These are phyloP conservation scores for Aplysina aerophoba DNA, from an alignment of 37 sponge, comb jelly and placozoan species.

Conservation along the genomic window DNA sequence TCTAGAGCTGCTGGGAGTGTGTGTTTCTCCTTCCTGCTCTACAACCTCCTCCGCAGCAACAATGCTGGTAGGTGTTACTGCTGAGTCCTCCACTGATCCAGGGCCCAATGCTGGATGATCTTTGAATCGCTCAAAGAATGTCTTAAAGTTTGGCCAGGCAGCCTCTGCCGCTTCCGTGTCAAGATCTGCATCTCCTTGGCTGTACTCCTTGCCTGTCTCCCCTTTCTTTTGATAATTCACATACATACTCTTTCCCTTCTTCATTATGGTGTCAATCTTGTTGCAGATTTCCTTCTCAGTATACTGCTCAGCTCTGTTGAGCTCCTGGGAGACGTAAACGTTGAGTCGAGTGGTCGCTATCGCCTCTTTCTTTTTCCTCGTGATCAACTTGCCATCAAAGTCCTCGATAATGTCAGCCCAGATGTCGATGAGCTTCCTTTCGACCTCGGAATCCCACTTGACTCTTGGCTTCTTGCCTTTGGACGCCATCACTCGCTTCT, in stretches of 20 bases:
- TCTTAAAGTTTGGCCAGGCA: not conserved
- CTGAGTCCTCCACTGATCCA: not conserved
- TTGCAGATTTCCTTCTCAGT: not conserved
- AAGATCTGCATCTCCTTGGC: not conserved
- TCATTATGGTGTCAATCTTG: not conserved
- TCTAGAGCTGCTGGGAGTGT: not conserved
- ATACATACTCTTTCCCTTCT: slow-evolving; percentile 11
- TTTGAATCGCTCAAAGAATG: not conserved
- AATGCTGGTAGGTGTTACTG: not conserved
- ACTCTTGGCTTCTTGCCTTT: not conserved
- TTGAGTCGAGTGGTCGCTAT: not conserved
- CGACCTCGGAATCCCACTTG: not conserved
- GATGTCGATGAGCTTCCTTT: slow-evolving; percentile 2
- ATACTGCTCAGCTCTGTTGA: not conserved
- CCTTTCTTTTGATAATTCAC: not conserved
- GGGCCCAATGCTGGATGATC: slow-evolving; percentile 6
- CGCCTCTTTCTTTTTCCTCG: not conserved
- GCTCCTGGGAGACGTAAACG: not conserved
- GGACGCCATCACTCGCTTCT: not conserved
- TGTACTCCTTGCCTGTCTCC: not conserved
- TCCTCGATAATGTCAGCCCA: not conserved
- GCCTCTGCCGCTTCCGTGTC: not conserved
- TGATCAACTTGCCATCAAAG: not conserved
- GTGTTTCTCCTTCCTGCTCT: not conserved
- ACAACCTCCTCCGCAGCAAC: not conserved